phyloP scores from a whole-genome alignment of 2,797 vertebrate genomes.

The Lithobates sylvaticus region DNA sequence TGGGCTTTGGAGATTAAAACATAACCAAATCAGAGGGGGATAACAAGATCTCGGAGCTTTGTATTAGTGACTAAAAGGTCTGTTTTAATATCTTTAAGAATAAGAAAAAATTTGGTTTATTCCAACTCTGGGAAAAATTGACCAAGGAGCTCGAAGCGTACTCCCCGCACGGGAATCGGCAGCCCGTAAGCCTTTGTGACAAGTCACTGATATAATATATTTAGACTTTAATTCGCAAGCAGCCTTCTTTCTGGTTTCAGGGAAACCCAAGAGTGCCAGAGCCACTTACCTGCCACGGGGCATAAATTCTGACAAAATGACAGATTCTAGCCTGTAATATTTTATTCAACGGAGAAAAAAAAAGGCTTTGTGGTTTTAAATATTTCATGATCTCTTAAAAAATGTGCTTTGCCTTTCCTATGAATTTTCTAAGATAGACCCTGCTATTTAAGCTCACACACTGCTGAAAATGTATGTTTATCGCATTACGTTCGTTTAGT shows the following conservation, averaged over 20 bases:
- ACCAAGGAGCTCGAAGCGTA: neutral
- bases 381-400: conserved; percentile 66
- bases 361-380: conserved; percentile 63
- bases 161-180: neutral
- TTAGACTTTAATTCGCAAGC: conserved; percentile 4
- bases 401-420: conserved; percentile 7
- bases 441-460: neutral
- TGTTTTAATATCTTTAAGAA: neutral
- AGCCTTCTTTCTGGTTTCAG: conserved; percentile 34
- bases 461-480: neutral
- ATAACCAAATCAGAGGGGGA: conserved; percentile 8
- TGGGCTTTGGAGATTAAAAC: neutral
- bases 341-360: conserved; percentile 63
- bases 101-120: neutral
- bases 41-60: neutral
- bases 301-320: conserved; percentile 58
- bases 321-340: conserved; percentile 64
- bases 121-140: neutral
- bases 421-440: neutral
- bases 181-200: conserved; percentile 24
- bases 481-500: too few species aligned
- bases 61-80: neutral
- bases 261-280: conserved; percentile 42
- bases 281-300: conserved; percentile 59
- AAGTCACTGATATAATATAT: conserved; percentile 42